A percentile compares a stretch with the other conserved stretches of the same genome.
Conservation (phyloP, 2,797 vertebrate genomes). For the Spinus pinus region DNA sequence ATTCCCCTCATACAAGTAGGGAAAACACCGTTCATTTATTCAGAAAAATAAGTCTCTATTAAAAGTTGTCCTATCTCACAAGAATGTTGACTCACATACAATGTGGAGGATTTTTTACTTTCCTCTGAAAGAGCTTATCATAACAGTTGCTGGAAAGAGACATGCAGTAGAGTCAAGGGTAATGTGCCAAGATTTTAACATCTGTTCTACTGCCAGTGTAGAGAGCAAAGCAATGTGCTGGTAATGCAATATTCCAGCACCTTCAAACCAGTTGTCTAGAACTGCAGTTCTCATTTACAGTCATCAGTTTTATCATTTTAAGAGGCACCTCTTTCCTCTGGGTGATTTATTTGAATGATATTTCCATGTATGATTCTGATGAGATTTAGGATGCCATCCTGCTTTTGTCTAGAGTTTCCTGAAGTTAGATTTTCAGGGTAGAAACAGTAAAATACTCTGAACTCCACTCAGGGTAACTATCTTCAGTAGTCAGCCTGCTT, state of each 20-base stretch:
- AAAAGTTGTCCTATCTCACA: background rate
- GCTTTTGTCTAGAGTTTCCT: background rate
- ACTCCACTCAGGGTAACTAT: background rate
- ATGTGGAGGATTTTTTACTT: background rate
- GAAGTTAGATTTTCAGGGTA: background rate
- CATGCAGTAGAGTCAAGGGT: fast-evolving
- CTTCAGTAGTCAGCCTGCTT: background rate
- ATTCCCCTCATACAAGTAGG: background rate
- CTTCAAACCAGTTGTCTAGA: background rate
- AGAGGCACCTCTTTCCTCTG: background rate
- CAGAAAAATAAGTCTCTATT: background rate
- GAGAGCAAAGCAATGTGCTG: background rate
- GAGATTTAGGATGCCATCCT: background rate
- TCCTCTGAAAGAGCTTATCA: background rate
- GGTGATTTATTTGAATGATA: background rate
- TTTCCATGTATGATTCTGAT: background rate
- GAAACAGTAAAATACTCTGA: background rate
- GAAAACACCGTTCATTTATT: background rate
- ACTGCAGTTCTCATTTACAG: background rate
- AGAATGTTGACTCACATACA: background rate
- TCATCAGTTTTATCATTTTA: background rate
- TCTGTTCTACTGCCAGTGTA: background rate
- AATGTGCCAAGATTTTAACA: fast-evolving
- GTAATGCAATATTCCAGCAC: background rate
- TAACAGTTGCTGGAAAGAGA: background rate